Evolutionary conservation across 2,888 invertebrate genomes (phyloP).

Genomic region (Acanthosepion pharaonis): DNA sequence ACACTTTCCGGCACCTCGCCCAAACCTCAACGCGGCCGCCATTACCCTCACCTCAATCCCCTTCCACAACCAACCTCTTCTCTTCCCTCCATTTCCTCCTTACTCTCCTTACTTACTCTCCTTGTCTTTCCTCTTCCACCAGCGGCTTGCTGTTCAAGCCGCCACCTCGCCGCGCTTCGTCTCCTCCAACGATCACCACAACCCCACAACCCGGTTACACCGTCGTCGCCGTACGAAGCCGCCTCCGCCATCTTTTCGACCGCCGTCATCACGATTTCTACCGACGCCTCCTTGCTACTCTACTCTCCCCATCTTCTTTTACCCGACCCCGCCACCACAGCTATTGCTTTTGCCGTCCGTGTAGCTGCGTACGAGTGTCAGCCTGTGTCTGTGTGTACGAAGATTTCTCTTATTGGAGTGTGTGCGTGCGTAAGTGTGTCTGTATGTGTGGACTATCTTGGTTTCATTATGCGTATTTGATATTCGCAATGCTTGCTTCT

Average conservation of each 20-base stretch:
- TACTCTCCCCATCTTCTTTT: background rate
- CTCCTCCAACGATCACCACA: background rate
- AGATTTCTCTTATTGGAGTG: background rate
- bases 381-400: background rate
- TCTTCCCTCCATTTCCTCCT: too few species aligned
- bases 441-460: background rate
- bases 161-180: conserved; percentile 15
- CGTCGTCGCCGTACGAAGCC: background rate
- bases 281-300: background rate
- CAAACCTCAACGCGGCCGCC: conserved; percentile 16
- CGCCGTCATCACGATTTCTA: conserved; percentile 37
- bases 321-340: background rate
- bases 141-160: conserved; percentile 17
- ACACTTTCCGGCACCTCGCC: conserved; percentile 3
- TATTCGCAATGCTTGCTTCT: background rate
- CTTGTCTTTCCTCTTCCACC: conserved; percentile 1
- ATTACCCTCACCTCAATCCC: background rate
- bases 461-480: too few species aligned
- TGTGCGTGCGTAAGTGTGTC: background rate
- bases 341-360: background rate
- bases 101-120: background rate
- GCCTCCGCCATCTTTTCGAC: background rate
- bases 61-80: background rate
- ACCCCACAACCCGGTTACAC: background rate
- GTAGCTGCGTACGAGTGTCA: conserved; percentile 7